These are phyloP conservation scores for Turdus rufiventris DNA, from an alignment of 2,113 vertebrate genomes.

Conservation along the genomic window DNA sequence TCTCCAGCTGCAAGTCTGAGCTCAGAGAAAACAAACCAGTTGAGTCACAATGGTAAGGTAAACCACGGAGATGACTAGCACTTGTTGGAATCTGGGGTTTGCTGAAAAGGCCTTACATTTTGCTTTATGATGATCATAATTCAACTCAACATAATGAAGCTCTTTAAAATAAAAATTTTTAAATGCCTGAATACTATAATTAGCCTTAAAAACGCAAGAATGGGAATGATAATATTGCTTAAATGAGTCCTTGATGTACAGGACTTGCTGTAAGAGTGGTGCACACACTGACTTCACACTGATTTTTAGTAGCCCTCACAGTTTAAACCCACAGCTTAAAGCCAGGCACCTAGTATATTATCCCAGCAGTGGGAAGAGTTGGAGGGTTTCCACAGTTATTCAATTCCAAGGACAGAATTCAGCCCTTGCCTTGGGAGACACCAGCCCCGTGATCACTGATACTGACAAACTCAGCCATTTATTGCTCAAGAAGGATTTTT, in stretches of 20 bases:
- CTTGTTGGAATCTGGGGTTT: not conserved
- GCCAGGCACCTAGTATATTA: not conserved
- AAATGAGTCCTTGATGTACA: not conserved
- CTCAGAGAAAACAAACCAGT: not conserved
- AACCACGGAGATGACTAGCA: not conserved
- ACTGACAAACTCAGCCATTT: conserved; percentile 58
- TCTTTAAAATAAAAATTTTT: not conserved
- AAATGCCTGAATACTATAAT: not conserved
- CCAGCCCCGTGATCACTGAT: conserved; percentile 48
- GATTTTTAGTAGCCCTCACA: not conserved
- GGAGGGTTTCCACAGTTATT: conserved; percentile 1
- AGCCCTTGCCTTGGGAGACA: conserved; percentile 36
- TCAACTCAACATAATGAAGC: not conserved
- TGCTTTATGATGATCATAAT: not conserved
- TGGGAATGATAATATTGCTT: not conserved
- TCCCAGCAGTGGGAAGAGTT: not conserved
- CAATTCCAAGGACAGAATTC: not conserved
- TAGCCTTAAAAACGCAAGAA: not conserved
- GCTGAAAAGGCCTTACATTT: not conserved
- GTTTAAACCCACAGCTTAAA: not conserved
- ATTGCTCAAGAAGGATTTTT: conserved; percentile 54
- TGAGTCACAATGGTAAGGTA: not conserved
- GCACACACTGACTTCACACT: not conserved
- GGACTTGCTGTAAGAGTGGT: not conserved
- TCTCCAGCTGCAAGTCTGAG: not conserved